phyloP scores from a whole-genome alignment of 2,888 invertebrate species.

The Cosmia pyralina region DNA sequence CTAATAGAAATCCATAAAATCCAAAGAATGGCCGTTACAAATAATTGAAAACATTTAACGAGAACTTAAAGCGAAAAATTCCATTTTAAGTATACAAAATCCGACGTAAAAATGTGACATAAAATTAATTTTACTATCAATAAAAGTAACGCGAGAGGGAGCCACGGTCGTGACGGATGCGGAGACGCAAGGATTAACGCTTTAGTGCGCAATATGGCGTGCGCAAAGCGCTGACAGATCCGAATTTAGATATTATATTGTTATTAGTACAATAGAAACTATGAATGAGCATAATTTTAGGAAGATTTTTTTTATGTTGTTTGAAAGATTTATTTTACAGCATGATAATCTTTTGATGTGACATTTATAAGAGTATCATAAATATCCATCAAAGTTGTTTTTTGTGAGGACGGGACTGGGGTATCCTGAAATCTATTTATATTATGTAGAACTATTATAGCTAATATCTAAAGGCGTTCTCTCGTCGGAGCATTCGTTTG shows the following conservation, averaged over 20 bases:
- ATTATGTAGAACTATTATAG: neutral
- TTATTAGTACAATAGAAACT: constrained; percentile 46
- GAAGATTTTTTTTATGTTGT: constrained; percentile 21
- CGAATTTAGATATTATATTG: constrained; percentile 66
- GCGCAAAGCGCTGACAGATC: constrained; percentile 71
- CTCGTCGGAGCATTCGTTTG: too few species aligned
- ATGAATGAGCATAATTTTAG: constrained; percentile 20
- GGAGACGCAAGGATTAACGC: constrained; percentile 75
- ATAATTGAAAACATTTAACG: constrained; percentile 45
- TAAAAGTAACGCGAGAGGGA: constrained; percentile 66
- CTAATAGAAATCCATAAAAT: constrained; percentile 21
- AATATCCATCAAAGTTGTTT: constrained; percentile 20
- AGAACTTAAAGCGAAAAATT: constrained; percentile 37
- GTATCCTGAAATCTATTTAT: constrained; percentile 2
- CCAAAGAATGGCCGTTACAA: constrained; percentile 27
- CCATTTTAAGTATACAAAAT: constrained; percentile 34
- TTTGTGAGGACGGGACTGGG: neutral
- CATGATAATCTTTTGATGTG: constrained; percentile 52
- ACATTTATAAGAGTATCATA: constrained; percentile 34
- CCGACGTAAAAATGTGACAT: constrained; percentile 48
- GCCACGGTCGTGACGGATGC: constrained; percentile 74
- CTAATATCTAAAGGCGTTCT: neutral
- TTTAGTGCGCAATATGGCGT: constrained; percentile 67
- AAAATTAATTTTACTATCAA: constrained; percentile 66
- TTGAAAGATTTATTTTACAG: constrained; percentile 29